Conservation (phyloP, 2,113 vertebrate genomes). For the Pseudopodoces humilis region DNA sequence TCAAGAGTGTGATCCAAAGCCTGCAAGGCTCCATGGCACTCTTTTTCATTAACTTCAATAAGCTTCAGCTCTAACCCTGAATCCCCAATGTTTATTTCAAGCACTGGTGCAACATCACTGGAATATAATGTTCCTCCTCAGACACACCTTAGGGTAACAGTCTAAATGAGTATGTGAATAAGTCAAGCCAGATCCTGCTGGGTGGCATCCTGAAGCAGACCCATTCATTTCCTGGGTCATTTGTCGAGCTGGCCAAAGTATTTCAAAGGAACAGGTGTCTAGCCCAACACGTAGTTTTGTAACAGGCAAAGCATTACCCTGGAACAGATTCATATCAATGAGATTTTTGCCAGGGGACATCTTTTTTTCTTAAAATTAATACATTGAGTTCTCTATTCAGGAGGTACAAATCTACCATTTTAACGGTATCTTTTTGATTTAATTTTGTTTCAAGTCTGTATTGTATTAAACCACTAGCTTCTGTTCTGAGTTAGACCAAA, state of each 20-base stretch:
- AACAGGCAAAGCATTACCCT: background rate
- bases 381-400: background rate
- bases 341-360: background rate
- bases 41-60: slow-evolving; percentile 34
- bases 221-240: background rate
- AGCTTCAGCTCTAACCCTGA: background rate
- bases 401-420: background rate
- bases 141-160: background rate
- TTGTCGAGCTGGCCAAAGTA: background rate
- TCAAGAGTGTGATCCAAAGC: background rate
- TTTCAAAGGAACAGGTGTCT: background rate
- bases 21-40: background rate
- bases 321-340: background rate
- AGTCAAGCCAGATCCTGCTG: background rate
- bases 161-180: background rate
- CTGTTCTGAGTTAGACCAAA: background rate
- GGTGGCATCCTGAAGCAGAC: background rate
- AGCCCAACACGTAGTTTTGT: background rate
- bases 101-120: background rate
- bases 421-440: background rate
- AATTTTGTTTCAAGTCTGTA: slow-evolving; percentile 5
- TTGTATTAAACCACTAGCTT: background rate
- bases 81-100: background rate
- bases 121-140: background rate
- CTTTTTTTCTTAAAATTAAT: background rate